Percentiles rank a stretch among this genome's conserved stretches.
Conservation (phyloP, 2,888 invertebrate genomes). For the Phortica okadai region DNA sequence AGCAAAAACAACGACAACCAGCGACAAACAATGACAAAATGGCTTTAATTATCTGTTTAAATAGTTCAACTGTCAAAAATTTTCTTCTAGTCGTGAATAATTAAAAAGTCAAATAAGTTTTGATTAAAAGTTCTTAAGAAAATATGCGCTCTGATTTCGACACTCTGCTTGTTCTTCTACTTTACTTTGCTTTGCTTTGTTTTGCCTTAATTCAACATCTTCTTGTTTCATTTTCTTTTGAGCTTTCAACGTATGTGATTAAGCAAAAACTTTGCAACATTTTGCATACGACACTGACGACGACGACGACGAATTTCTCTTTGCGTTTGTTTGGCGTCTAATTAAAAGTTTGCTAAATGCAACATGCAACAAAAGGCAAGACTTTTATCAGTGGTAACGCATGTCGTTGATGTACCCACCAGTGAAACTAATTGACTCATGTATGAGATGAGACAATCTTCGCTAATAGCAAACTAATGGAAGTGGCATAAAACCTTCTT, state of each 20-base stretch:
- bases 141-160: not conserved
- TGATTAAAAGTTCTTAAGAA: conserved; percentile 57
- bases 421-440: conserved; percentile 62
- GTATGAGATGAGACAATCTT: not conserved
- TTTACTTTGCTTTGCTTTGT: not conserved
- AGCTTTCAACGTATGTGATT: not conserved
- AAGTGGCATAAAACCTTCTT: too few species aligned
- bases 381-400: conserved; percentile 1
- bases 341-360: conserved; percentile 59
- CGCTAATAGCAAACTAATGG: too few species aligned
- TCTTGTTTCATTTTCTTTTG: not conserved
- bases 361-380: conserved; percentile 50
- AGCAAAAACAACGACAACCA: not conserved
- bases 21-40: not conserved
- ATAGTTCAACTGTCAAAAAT: conserved; percentile 5
- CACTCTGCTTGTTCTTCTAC: not conserved
- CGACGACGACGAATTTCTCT: conserved; percentile 42
- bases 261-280: conserved; percentile 29
- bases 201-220: not conserved
- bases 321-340: conserved; percentile 43
- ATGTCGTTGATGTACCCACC: conserved; percentile 36
- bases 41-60: conserved; percentile 7
- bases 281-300: conserved; percentile 54
- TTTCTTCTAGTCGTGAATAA: not conserved
- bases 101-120: conserved; percentile 48